phyloP scores from a whole-genome alignment of 2,888 invertebrate genomes.

The Phytoseiulus persimilis region DNA sequence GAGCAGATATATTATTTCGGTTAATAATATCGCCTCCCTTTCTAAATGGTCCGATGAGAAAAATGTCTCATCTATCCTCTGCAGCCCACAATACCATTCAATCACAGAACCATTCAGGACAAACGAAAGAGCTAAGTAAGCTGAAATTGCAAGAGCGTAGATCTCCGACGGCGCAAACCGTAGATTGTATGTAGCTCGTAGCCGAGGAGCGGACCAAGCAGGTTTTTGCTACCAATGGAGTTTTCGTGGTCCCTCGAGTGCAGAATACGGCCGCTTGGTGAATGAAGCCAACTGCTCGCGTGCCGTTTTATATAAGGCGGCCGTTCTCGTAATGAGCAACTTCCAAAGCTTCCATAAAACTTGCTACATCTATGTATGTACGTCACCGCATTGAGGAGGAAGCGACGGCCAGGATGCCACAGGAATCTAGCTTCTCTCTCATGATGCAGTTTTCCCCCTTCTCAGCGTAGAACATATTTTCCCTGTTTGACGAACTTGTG shows the following conservation, averaged over 20 bases:
- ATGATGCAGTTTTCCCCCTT: not conserved
- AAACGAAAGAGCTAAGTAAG: too few species aligned
- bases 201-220: not conserved
- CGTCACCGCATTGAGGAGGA: not conserved
- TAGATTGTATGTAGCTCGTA: not conserved
- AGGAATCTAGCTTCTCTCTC: not conserved
- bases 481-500: not conserved
- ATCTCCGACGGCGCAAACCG: not conserved
- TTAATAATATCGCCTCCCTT: too few species aligned
- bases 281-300: slow-evolving; percentile 5
- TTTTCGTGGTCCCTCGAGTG: not conserved
- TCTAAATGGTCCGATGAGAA: too few species aligned
- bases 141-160: not conserved
- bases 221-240: not conserved
- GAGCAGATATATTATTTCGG: too few species aligned
- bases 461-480: not conserved
- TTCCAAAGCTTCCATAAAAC: not conserved
- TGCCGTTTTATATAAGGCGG: not conserved
- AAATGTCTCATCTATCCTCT: too few species aligned
- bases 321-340: not conserved
- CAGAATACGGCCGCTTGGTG: not conserved
- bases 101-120: too few species aligned
- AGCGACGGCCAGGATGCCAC: not conserved
- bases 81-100: too few species aligned
- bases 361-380: not conserved